A percentile compares a stretch with the other conserved stretches of the same genome.
These are phyloP conservation scores for Atherinomorus stipes DNA, from an alignment of 2,113 vertebrate genomes.

Conservation along the genomic window DNA sequence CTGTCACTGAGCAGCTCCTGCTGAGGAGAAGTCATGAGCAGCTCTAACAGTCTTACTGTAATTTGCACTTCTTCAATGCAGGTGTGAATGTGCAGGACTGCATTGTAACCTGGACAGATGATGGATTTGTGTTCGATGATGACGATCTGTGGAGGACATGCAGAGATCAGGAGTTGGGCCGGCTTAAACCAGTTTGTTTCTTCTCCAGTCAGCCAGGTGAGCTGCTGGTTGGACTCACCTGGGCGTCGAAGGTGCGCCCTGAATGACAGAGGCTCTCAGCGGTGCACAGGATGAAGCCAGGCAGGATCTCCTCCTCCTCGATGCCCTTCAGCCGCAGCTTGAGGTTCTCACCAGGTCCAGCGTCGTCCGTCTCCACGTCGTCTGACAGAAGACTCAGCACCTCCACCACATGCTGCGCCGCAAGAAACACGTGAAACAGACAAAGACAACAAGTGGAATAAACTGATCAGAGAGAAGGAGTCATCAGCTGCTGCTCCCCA, in stretches of 20 bases:
- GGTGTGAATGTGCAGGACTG: constrained; percentile 98
- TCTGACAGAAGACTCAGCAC: constrained; percentile 96
- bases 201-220: not conserved
- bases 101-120: constrained; percentile 99
- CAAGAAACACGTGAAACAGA: rapidly evolving
- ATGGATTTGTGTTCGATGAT: constrained; percentile 99
- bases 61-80: constrained; percentile 99
- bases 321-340: constrained; percentile 98
- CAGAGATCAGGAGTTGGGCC: not conserved
- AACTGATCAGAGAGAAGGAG: too few species aligned
- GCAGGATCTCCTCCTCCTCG: constrained; percentile 97
- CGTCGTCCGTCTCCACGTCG: constrained; percentile 95
- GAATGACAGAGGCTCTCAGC: constrained; percentile 97
- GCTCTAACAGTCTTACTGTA: constrained; percentile 83
- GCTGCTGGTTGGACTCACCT: constrained; percentile 81
- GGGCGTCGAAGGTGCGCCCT: constrained; percentile 96
- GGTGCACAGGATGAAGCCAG: constrained; percentile 97
- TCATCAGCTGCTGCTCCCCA: too few species aligned
- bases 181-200: too few species aligned
- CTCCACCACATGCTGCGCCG: constrained; percentile 92
- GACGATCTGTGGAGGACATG: constrained; percentile 86
- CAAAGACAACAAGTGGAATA: too few species aligned
- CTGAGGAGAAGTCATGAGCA: not conserved
- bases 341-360: constrained; percentile 95
- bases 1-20: not conserved